Conservation (phyloP, 2,797 vertebrate genomes). For the Alauda arvensis region DNA sequence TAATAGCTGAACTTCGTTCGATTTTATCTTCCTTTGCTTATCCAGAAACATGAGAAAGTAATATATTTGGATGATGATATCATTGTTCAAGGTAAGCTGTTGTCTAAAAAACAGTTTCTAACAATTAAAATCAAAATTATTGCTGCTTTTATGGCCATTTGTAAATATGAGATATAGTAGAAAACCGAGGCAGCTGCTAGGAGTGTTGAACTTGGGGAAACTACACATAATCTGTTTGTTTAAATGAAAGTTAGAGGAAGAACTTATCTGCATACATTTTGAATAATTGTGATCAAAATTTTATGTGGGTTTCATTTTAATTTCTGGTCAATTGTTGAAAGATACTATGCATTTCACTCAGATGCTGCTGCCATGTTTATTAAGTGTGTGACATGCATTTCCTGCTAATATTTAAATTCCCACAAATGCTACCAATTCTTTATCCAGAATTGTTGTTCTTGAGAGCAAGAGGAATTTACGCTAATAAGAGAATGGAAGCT, state of each 20-base stretch:
- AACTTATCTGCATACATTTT: neutral
- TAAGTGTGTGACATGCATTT: neutral
- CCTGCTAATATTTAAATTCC: neutral
- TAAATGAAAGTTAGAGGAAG: neutral
- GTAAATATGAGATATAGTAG: neutral
- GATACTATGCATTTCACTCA: neutral
- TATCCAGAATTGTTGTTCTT: neutral
- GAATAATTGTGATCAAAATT: neutral
- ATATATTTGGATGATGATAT: conserved; percentile 95
- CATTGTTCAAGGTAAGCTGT: conserved; percentile 88
- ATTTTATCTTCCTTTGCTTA: conserved; percentile 90
- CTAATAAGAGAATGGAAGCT: neutral
- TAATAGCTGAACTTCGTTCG: conserved; percentile 93
- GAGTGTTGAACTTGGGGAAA: neutral
- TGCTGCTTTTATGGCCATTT: neutral
- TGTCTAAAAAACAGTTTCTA: neutral
- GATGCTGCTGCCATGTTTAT: neutral
- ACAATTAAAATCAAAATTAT: neutral
- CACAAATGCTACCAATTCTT: neutral
- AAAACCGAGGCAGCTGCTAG: neutral
- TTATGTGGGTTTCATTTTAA: neutral
- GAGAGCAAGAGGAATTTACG: neutral
- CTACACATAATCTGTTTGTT: neutral
- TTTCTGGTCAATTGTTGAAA: neutral
- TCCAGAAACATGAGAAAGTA: conserved; percentile 83